phyloP scores from a whole-genome alignment of 2,888 invertebrate species.

The Mesorhabditis sp. region DNA sequence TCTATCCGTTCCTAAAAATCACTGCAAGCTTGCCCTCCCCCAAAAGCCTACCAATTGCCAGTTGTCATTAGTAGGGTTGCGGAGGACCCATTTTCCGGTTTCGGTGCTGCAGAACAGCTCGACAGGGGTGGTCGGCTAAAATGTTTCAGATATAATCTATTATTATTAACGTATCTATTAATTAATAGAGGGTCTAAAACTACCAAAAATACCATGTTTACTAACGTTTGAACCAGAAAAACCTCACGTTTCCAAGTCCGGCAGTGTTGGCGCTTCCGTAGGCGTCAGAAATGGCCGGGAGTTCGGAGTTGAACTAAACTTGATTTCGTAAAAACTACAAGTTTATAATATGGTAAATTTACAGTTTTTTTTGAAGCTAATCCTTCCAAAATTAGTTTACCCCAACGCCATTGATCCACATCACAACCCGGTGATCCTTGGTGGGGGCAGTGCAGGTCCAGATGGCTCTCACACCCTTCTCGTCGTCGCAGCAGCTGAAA shows the following conservation, averaged over 20 bases:
- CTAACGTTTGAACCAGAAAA: neutral
- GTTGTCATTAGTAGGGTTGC: conserved; percentile 4
- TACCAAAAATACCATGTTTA: neutral
- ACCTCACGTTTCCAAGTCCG: neutral
- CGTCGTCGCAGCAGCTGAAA: conserved; percentile 4
- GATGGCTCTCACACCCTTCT: conserved; percentile 2
- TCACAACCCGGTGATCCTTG: neutral
- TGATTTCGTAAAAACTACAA: neutral
- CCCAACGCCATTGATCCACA: conserved; percentile 4
- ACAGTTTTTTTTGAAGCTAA: neutral
- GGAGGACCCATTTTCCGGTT: neutral
- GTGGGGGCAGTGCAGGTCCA: neutral
- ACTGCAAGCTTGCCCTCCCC: too few relatives aligned
- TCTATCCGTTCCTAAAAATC: too few relatives aligned
- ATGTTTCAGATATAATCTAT: neutral
- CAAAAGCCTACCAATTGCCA: neutral
- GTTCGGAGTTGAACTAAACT: neutral
- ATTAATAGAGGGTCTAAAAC: too few relatives aligned
- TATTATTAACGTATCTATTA: too few relatives aligned
- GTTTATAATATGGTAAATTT: neutral
- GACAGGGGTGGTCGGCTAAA: conserved; percentile 6
- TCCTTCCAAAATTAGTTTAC: neutral
- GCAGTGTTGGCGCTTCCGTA: conserved; percentile 1
- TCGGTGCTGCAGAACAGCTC: conserved; percentile 4
- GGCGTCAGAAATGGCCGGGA: conserved; percentile 3